Evolutionary conservation across 2,888 invertebrate species (phyloP).

Genomic region (Chouioia cunea): DNA sequence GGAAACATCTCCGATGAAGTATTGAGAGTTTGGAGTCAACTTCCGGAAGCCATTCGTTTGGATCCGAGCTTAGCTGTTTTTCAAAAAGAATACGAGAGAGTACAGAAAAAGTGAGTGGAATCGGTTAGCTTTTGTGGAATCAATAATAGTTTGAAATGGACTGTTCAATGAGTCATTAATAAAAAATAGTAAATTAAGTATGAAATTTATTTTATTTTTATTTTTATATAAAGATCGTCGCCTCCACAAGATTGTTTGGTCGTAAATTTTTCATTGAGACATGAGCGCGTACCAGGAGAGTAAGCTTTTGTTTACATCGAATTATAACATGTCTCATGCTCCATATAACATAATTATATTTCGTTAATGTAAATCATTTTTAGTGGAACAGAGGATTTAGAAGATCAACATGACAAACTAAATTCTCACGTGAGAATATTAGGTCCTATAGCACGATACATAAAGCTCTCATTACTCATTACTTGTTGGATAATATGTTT

Average conservation of each 20-base stretch:
- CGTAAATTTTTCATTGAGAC: conserved; percentile 56
- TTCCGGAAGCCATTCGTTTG: conserved; percentile 76
- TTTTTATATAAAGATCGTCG: conserved; percentile 20
- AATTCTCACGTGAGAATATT: conserved; percentile 40
- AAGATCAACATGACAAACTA: conserved; percentile 32
- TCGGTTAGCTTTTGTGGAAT: too few relatives aligned
- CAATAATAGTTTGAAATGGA: not conserved
- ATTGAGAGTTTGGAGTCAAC: conserved; percentile 75
- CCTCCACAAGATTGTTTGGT: conserved; percentile 52
- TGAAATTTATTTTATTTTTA: not conserved
- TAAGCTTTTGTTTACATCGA: conserved; percentile 40
- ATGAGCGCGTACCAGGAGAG: conserved; percentile 40
- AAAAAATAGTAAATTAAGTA: not conserved
- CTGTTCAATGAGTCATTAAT: not conserved
- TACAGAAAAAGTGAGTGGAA: conserved; percentile 16
- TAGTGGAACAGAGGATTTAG: conserved; percentile 39
- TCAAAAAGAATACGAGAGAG: conserved; percentile 71
- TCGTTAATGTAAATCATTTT: not conserved
- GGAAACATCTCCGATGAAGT: conserved; percentile 61
- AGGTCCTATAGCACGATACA: conserved; percentile 57
- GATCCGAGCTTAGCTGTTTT: conserved; percentile 77
- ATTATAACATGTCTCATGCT: not conserved
- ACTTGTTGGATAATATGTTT: conserved; percentile 79
- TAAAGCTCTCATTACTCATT: conserved; percentile 73
- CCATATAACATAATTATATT: too few relatives aligned